phyloP scores from a whole-genome alignment of 2,888 invertebrate genomes.

The Himalopsyche anomala region DNA sequence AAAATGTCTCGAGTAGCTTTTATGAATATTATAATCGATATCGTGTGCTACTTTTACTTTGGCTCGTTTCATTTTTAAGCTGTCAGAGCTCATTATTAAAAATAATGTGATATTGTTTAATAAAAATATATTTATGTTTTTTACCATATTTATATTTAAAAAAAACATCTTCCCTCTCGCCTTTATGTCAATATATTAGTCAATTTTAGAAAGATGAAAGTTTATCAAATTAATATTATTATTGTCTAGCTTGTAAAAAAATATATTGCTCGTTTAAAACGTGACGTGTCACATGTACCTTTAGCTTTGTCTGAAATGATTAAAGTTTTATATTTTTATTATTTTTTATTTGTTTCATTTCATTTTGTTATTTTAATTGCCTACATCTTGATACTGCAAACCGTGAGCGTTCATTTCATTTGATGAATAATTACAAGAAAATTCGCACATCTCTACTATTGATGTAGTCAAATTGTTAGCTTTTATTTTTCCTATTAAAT shows the following conservation, averaged over 20 bases:
- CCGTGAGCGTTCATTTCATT: too few relatives aligned
- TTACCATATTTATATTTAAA: neutral
- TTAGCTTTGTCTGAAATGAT: constrained; percentile 38
- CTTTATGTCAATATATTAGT: constrained; percentile 35
- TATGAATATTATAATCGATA: neutral
- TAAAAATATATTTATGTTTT: neutral
- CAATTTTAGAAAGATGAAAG: neutral
- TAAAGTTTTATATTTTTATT: constrained; percentile 29
- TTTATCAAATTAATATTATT: constrained; percentile 5
- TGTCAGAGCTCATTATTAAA: neutral
- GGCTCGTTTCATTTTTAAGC: too few relatives aligned
- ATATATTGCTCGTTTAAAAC: constrained; percentile 31
- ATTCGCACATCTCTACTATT: too few relatives aligned
- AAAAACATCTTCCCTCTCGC: neutral
- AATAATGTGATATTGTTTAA: constrained; percentile 8
- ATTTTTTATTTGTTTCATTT: neutral
- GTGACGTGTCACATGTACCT: constrained; percentile 34
- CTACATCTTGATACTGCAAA: too few relatives aligned
- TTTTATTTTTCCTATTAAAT: too few relatives aligned
- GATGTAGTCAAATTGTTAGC: too few relatives aligned
- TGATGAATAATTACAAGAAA: too few relatives aligned
- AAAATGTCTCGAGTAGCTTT: constrained; percentile 11
- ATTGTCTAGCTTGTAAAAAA: constrained; percentile 3
- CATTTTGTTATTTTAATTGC: too few relatives aligned
- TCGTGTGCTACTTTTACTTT: neutral